Conservation (phyloP, 2,113 vertebrate species). For the Ptilorrhoa leucosticta region DNA sequence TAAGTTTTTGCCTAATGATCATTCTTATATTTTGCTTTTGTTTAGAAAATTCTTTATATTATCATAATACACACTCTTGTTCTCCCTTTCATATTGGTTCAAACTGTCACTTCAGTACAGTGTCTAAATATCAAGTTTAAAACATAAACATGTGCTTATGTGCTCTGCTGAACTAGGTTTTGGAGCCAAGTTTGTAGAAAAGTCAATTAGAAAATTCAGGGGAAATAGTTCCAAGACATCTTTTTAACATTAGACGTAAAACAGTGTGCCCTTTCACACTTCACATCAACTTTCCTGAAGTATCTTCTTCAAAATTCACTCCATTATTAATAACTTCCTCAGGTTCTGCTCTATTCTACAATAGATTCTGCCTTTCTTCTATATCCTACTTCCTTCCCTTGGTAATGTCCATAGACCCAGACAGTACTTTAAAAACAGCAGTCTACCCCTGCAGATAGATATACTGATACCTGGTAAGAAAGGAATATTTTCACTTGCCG, state of each 20-base stretch:
- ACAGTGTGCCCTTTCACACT: neutral
- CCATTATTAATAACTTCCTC: neutral
- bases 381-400: neutral
- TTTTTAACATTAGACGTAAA: neutral
- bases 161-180: neutral
- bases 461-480: neutral
- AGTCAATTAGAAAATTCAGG: neutral
- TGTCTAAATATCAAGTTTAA: neutral
- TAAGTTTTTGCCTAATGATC: neutral
- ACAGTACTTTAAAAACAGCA: neutral
- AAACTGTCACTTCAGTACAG: neutral
- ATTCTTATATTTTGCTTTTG: neutral
- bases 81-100: neutral
- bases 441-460: neutral
- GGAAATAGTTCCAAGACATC: neutral
- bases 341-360: neutral
- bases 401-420: neutral
- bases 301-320: neutral
- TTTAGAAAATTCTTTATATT: neutral
- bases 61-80: neutral
- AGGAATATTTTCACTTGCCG: neutral
- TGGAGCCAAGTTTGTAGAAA: neutral
- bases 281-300: neutral
- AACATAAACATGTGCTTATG: neutral
- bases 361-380: neutral